These are phyloP conservation scores for Pseudopipra pipra DNA, from an alignment of 2,113 vertebrate species.

Conservation along the genomic window DNA sequence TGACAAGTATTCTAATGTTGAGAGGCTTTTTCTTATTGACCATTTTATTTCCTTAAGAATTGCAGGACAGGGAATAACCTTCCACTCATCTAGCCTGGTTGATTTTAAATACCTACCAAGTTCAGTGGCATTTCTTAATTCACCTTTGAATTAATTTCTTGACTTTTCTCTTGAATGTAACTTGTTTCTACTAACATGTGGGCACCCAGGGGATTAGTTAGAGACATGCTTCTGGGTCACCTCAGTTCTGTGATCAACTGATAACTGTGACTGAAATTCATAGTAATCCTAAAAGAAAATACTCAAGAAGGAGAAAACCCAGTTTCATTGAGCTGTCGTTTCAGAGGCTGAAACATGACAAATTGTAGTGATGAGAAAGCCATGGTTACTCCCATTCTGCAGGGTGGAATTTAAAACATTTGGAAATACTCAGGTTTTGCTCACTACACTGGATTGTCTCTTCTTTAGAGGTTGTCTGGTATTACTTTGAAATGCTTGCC, in stretches of 20 bases:
- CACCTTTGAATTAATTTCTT: conserved; percentile 68
- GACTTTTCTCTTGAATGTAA: conserved; percentile 51
- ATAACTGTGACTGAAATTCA: conserved; percentile 51
- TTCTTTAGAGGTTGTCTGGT: not conserved
- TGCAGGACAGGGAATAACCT: conserved; percentile 13
- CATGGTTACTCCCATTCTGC: not conserved
- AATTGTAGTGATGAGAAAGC: conserved; percentile 11
- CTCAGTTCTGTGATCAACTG: conserved; percentile 43
- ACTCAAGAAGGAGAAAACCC: conserved; percentile 23
- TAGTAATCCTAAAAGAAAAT: conserved; percentile 47
- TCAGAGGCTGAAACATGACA: conserved; percentile 9
- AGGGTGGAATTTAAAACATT: conserved; percentile 21
- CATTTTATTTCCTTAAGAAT: conserved; percentile 15
- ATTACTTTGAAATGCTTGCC: not conserved
- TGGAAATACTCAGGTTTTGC: conserved; percentile 22
- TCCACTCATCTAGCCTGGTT: conserved; percentile 55
- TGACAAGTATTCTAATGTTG: not conserved
- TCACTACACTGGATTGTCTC: not conserved
- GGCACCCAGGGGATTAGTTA: conserved; percentile 20
- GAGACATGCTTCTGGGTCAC: conserved; percentile 12
- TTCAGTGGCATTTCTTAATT: conserved; percentile 64
- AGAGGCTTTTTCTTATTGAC: not conserved
- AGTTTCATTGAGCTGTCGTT: conserved; percentile 1
- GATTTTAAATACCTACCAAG: conserved; percentile 53
- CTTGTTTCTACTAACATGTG: conserved; percentile 28